Conservation (phyloP, 2,888 invertebrate genomes). For the Cecidostiba fungosa region DNA sequence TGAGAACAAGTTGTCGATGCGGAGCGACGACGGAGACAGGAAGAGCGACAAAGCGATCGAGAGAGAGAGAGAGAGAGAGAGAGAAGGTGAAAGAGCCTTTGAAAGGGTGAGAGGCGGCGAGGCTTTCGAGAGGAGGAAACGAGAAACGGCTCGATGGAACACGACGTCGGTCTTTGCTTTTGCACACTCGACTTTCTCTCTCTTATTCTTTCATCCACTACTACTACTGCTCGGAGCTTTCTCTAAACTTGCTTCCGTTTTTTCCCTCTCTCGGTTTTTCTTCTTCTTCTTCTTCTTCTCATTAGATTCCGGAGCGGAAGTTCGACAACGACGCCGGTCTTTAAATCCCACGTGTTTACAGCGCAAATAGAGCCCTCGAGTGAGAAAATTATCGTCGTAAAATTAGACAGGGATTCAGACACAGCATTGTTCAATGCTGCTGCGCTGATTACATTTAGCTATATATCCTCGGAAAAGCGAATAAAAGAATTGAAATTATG, state of each 20-base stretch:
- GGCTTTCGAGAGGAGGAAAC: conserved; percentile 25
- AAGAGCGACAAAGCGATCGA: conserved; percentile 26
- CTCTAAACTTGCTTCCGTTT: not conserved
- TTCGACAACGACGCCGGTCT: conserved; percentile 10
- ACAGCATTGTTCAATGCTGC: too few species aligned
- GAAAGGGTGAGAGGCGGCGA: conserved; percentile 17
- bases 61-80: conserved; percentile 23
- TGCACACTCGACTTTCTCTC: conserved; percentile 7
- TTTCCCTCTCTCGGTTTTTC: not conserved
- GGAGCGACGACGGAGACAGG: conserved; percentile 34
- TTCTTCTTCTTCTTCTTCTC: conserved; percentile 18
- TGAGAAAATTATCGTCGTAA: conserved; percentile 46
- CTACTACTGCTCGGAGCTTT: not conserved
- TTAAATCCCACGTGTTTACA: conserved; percentile 58
- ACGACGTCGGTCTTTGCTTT: conserved; percentile 36
- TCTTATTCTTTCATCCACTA: not conserved
- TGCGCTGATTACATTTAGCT: too few species aligned
- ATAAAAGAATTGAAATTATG: too few species aligned
- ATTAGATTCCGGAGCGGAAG: conserved; percentile 14
- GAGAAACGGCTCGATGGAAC: conserved; percentile 24
- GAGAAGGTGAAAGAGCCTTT: conserved; percentile 29
- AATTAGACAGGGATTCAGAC: conserved; percentile 51
- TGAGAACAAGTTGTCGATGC: conserved; percentile 54
- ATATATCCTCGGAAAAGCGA: too few species aligned
- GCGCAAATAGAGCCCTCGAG: conserved; percentile 43